Evolutionary conservation across 1,140 invertebrate genomes (phyloP), one percentile per base, ranked within the genome.

Genomic region (Bombus huntii): DNA sequence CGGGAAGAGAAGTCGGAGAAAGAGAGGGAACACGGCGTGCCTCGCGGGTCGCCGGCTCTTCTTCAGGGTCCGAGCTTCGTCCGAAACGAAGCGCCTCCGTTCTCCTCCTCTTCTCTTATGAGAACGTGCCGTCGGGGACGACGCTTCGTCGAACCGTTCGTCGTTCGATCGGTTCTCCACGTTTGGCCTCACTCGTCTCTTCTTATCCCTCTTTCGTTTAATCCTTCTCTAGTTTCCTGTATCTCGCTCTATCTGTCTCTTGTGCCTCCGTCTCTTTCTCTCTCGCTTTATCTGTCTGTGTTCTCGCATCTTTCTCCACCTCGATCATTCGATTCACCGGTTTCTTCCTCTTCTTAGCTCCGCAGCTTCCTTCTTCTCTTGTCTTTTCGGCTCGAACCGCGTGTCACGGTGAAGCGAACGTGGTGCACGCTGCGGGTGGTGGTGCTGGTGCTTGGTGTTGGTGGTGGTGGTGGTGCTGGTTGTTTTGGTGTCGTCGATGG

Each of bases 31-130:
- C 83, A 73, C 78, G 85, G 90, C 90, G 91, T 93, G 91, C 89
- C 92, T 94, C 92, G 93, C 93, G 94, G 93, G 92, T 94, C 92
- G 93, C 93, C 92, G 93, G 92, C 92, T 93, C 94, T 94, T 94
- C 92, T 94, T 94, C 92, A 91, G 92, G 93, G 92, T 94, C 93
- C 90, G 90, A 93, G 93, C 91, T 93, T 93, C 92, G 91, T 92
- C 90, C 92, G 92, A 94, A 93, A 93, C 94, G 90, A 89, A 92
- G 91, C 90, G 87, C 85, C 83, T 87, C 53, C 78, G 92, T 89
- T 92, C 81, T 92, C 90, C 89, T 90, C 85, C 85, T 89, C 83
- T 89, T 90, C 90, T 93, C 89, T 81, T 77, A 85, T 42, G 75
- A 80, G 85, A 66, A 70, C 88, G 89, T 53, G 59, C 73, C 85